Base-by-base conservation (phyloP, 2,888 invertebrate genomes). In the Acanthoscelides obtectus region DNA sequence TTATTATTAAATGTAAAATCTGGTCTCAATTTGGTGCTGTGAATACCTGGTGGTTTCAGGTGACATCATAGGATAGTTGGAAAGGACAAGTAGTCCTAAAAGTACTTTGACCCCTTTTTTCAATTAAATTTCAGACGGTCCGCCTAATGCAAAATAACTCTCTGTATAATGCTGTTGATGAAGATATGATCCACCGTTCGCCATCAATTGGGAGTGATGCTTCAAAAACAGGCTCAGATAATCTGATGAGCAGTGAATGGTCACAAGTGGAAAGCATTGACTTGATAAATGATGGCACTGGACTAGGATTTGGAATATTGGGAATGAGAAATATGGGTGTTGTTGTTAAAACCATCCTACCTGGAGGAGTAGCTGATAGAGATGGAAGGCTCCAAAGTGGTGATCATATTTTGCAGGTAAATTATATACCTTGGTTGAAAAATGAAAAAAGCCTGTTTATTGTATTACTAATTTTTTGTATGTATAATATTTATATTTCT, bases 311-410 rank as follows among this genome's bases (percentile, higher is more conserved):
- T 87, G 99, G 96, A 83, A 99, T 99, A 81, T 98, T 99, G 82
- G 99, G 99, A 22, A 96, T 95, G 69, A 91, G 98, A 79, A 97
- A 97, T 78, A 98, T 98, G 77, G 99, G 99, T 5, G 99, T 99
- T n/a, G 98, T 99, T 75, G 98, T 99, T 19, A 99, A 99, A 86
- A 99, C 99, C 20, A 98, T 99, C 78, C 88, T 99, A 73, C 97
- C 98, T 0, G 99, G 98, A 5, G 99, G 99, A 70, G 97, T 98
- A 2, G 98, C 99, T 8, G 98, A 99, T 86, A 91, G 96, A 79
- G 98, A 99, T 87, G 96, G 96, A n/a, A 91, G 98, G 69, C 89
- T 99, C 69, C 95, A 95, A 82, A 97, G 98, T 82, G 99, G 99
- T 5, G 99, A 99, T 87, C 99, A 99, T 86, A 97, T 99, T 81